Evolutionary conservation across 2,888 invertebrate genomes (phyloP), one percentile per base, ranked within the genome.

Genomic region (Rhagophthalmus giganteus): DNA sequence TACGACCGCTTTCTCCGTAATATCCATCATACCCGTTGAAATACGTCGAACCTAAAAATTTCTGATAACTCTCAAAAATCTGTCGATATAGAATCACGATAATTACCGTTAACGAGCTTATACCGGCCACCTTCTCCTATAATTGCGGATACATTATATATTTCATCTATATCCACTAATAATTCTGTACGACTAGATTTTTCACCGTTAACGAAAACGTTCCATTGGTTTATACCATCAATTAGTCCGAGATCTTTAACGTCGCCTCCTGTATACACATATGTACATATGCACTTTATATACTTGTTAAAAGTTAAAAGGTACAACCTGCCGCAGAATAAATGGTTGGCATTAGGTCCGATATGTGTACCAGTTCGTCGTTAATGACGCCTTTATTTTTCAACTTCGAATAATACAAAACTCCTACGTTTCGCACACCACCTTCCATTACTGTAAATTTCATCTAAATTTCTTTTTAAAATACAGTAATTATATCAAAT

Each of bases 371-470:
- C 3, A 20, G 7, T 20, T 7, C 20, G 20, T 20, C 7, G 20
- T 5, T 5, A 0, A 87, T 78, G 59, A 80, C 76, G 7, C 75
- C 65, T 2, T 51, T 54, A 6, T 78, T 72, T 37, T 73, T 67
- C 8, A 81, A 62, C 25, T 75, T 55, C 0, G 87, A 83, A 61
- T 83, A 85, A 84, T 88, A 90, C 37, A 91, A 76, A 33, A 87
- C 83, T 0, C 86, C 87, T 0, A 82, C 81, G 0, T 86, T 87
- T 39, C 90, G 79, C 0, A 90, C 79, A 0, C 82, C 20, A 5
- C 20, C 20, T 20, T 20, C 91, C 5, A 41, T n/a, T 27, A 24
- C 6, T 13, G 9, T 28, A 2, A 20, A 3, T 38, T 48, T 28
- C 15, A 11, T 49, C 30, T 24, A 20, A 20, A 20, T 20, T 20